Percentiles rank a stretch among this genome's conserved stretches.
Evolutionary conservation across 2,797 vertebrate genomes (phyloP).

Genomic region (Gymnoscopelus braueri): DNA sequence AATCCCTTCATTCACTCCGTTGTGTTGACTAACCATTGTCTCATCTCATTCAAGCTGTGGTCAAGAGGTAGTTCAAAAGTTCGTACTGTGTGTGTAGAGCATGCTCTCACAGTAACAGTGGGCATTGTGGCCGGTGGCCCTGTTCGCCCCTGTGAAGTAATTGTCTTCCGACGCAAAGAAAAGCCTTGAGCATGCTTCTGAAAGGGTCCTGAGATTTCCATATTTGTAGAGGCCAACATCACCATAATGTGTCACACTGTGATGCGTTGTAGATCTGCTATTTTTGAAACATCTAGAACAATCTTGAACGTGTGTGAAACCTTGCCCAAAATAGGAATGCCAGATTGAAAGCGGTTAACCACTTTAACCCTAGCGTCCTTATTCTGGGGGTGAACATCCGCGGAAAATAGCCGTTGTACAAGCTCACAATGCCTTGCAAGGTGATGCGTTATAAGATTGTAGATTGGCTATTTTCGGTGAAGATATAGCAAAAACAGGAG

Average conservation of each 20-base stretch:
- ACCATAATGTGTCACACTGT: conserved; percentile 2
- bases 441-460: too few relatives aligned
- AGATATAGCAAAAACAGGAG: too few relatives aligned
- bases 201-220: conserved; percentile 31
- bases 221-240: conserved; percentile 25
- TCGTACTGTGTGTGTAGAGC: conserved; percentile 68
- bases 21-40: conserved; percentile 81
- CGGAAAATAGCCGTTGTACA: too few relatives aligned
- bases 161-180: conserved; percentile 55
- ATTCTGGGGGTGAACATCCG: too few relatives aligned
- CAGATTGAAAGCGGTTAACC: too few relatives aligned
- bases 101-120: conserved; percentile 60
- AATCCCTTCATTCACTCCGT: conserved; percentile 79
- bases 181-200: conserved; percentile 36
- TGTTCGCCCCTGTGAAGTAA: conserved; percentile 64
- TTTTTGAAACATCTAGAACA: too few relatives aligned
- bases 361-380: too few relatives aligned
- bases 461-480: too few relatives aligned
- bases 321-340: too few relatives aligned
- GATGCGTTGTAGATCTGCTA: too few relatives aligned
- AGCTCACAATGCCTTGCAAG: too few relatives aligned
- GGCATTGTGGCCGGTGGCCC: conserved; percentile 66
- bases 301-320: too few relatives aligned
- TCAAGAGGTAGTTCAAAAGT: conserved; percentile 84
- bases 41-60: conserved; percentile 76